phyloP scores from a whole-genome alignment of 64 coral and sea anemone species.

The Acropora tenuis region DNA sequence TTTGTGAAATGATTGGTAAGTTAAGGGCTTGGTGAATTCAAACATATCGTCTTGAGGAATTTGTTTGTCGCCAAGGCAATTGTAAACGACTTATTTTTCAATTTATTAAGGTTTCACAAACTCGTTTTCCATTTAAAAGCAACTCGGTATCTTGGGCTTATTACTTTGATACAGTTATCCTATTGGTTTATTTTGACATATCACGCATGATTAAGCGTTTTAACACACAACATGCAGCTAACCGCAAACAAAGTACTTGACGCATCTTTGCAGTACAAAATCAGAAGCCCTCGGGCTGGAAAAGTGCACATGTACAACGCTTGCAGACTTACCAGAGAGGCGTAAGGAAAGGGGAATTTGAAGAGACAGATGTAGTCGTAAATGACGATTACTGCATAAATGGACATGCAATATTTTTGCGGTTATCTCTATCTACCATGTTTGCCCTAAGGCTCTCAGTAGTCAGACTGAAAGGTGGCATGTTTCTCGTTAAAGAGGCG shows the following conservation, averaged over 20 bases:
- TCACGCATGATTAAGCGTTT: too few species aligned
- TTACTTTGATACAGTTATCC: too few species aligned
- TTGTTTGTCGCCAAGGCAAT: neutral
- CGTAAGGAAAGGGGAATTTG: neutral
- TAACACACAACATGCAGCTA: too few species aligned
- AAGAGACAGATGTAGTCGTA: neutral
- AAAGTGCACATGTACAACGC: too few species aligned
- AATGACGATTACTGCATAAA: neutral
- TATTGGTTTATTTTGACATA: too few species aligned
- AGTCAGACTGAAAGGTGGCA: neutral
- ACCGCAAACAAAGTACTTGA: too few species aligned
- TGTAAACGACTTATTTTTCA: too few species aligned
- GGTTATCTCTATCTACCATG: conserved; percentile 12
- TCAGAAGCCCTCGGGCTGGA: too few species aligned
- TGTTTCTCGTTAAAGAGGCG: neutral
- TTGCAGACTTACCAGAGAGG: too few species aligned
- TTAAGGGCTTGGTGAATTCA: neutral
- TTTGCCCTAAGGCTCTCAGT: neutral
- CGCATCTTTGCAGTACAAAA: too few species aligned
- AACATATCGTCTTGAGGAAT: neutral
- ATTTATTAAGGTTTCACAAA: neutral
- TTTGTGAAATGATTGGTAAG: neutral
- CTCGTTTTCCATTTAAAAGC: too few species aligned
- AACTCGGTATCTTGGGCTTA: too few species aligned
- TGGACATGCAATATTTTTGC: neutral